These are phyloP conservation scores for Lepidonotus clava DNA, from an alignment of 2,888 invertebrate genomes.

Conservation along the genomic window DNA sequence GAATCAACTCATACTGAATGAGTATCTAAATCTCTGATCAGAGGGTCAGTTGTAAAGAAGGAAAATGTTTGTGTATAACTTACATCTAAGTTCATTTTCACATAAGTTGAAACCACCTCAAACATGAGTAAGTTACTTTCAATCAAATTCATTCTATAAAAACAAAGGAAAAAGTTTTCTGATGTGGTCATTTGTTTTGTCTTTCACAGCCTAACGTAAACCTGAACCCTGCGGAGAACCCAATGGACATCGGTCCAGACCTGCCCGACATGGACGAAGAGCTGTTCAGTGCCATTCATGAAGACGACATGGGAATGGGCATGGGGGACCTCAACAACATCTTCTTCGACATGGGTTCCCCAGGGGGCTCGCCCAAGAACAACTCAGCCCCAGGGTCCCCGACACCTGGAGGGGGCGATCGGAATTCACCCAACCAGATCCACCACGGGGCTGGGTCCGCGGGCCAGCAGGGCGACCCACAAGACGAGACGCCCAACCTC, in stretches of 20 bases:
- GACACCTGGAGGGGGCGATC: constrained; percentile 2
- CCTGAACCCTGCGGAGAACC: constrained; percentile 42
- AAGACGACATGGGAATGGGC: constrained; percentile 6
- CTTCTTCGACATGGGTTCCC: constrained; percentile 4
- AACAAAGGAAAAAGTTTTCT: neutral
- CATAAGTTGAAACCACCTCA: neutral
- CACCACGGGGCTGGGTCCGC: neutral
- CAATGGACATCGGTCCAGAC: constrained; percentile 35
- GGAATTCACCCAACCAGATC: neutral
- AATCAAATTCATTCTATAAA: neutral
- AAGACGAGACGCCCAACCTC: constrained; percentile 79
- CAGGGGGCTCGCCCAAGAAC: constrained; percentile 57
- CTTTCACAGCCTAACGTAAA: constrained; percentile 11
- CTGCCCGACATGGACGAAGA: constrained; percentile 26
- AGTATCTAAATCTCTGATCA: too few relatives aligned
- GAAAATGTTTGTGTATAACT: too few relatives aligned
- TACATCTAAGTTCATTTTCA: neutral
- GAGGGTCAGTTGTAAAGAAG: too few relatives aligned
- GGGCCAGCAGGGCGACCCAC: constrained; percentile 42
- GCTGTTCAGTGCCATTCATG: constrained; percentile 13
- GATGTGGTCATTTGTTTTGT: neutral
- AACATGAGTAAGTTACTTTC: too few relatives aligned
- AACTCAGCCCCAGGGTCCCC: constrained; percentile 58
- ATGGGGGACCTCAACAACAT: constrained; percentile 54
- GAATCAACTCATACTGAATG: neutral